Base-by-base conservation (phyloP, 2,888 invertebrate genomes). In the Drosophila koepferae region DNA sequence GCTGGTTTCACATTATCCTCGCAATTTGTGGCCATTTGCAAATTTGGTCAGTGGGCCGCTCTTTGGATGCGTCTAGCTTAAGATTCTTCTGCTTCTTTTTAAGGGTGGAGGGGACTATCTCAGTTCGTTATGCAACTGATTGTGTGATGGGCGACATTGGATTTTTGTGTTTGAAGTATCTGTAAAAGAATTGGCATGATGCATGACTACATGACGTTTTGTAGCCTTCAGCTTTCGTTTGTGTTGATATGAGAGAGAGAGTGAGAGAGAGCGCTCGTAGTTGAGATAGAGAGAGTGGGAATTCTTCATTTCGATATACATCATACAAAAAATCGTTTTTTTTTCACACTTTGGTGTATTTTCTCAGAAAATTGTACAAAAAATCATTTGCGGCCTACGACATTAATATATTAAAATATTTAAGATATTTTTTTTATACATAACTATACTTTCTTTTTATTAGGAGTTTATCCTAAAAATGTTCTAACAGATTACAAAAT, bases 1-100 rank as follows among this genome's bases (percentile, higher is more conserved):
- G 76, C 74, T 73, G n/a, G 88, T 77, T 77, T 83, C 68, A 76
- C 88, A 77, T 81, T 82, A 73, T 90, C 83, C 78, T 90, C 91
- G 69, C 80, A 91, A 80, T 92, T 91, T 76, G 92, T 91, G 85
- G 92, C 92, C 92, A 92, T 92, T 82, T 79, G 71, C 75, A 31
- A n/a, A 41, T 61, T 49, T 53, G 70, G 60, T 55, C 2, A 10
- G 46, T 10, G 23, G 10, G n/a, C 63, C 18, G 16, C 2, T 61
- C 63, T 76, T 80, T 49, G 60, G 59, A 58, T 51, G 38, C 41
- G 41, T 55, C 53, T 68, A 70, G 48, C 53, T 59, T 63, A 9
- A 14, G 31, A n/a, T 38, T 12, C 9, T 36, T 36, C 43, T 46
- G 60, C n/a, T 60, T 41, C 64, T 41, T 56, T 53, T 40, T 10